Conservation (phyloP, 2,888 invertebrate genomes). For the Anticlea derivata region DNA sequence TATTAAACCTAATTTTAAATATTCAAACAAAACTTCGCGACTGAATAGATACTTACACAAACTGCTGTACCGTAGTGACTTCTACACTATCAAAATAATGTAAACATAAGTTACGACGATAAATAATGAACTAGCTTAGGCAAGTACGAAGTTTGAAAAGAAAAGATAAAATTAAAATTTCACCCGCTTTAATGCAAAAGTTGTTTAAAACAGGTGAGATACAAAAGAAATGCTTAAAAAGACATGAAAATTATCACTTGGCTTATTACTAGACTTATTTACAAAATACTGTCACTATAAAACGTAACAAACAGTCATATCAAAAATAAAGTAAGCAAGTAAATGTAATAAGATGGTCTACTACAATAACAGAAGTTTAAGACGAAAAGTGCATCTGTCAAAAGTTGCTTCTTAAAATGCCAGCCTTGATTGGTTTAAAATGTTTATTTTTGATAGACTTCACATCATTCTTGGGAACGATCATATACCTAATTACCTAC, state of each 20-base stretch:
- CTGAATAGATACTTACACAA: too few relatives aligned
- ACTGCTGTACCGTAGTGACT: too few relatives aligned
- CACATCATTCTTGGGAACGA: not conserved
- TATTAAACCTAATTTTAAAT: too few relatives aligned
- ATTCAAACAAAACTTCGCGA: too few relatives aligned
- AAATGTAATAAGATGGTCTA: not conserved
- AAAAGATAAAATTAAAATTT: not conserved
- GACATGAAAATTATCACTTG: slow-evolving; percentile 11
- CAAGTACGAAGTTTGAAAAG: not conserved
- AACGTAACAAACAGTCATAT: not conserved
- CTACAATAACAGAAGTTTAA: too few relatives aligned
- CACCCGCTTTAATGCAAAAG: slow-evolving; percentile 5
- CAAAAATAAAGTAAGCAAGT: not conserved
- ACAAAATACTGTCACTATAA: slow-evolving; percentile 22
- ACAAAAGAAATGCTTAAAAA: slow-evolving; percentile 11
- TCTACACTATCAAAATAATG: too few relatives aligned
- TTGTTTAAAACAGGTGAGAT: not conserved
- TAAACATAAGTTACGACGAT: too few relatives aligned
- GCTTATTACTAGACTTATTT: slow-evolving; percentile 16
- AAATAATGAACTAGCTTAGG: too few relatives aligned
- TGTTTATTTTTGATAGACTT: not conserved
- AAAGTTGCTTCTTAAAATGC: not conserved
- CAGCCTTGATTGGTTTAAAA: too few relatives aligned
- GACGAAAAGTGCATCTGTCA: not conserved
- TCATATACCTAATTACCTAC: not conserved